Evolutionary conservation across 2,797 vertebrate species (phyloP), one percentile per base, ranked within the genome.

Genomic region (Gymnopithys bicolor): DNA sequence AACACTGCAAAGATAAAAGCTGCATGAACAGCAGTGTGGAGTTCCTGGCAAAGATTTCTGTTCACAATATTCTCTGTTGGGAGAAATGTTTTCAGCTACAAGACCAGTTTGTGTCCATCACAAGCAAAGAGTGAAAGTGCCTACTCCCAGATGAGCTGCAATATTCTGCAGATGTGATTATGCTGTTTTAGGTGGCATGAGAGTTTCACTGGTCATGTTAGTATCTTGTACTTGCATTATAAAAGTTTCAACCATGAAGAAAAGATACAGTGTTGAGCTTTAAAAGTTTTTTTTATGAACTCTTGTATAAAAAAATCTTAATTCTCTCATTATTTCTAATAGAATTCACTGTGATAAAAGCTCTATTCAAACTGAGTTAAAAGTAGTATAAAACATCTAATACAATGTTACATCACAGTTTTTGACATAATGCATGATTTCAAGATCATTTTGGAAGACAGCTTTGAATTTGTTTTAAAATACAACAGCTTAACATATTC

Each of bases 1-100:
- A 79, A n/a, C 94, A 92, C 91, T 94, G 87, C 91, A 70, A 73
- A 93, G 79, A 94, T 76, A 59, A 94, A 95, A 94, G 87, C 70
- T 86, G 49, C 56, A 60, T 10, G 33, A 94, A 63, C 69, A 86
- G 53, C 89, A 85, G 33, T 1, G 2, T 75, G 68, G 66, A 89
- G 41, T 48, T 92, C 41, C 84, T 92, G 93, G 81, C 60, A 95
- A 67, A 93, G 90, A 91, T 37, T 49, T 86, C 77, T 94, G 85
- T 86, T 90, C 84, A 88, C 82, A 63, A 70, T 90, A 95, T 87
- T 32, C 48, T 78, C 55, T 73, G 59, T 95, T 77, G 90, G 43
- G n/a, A 93, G 48, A 90, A 91, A 79, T 56, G 70, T 79, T 95
- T 96, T 84, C 58, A 74, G 55, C 66, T 79, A 58, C 59, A 81